A percentile compares a stretch with the other conserved stretches of the same genome.
Conservation (phyloP, 1,140 invertebrate genomes). For the Drosophila navojoa region DNA sequence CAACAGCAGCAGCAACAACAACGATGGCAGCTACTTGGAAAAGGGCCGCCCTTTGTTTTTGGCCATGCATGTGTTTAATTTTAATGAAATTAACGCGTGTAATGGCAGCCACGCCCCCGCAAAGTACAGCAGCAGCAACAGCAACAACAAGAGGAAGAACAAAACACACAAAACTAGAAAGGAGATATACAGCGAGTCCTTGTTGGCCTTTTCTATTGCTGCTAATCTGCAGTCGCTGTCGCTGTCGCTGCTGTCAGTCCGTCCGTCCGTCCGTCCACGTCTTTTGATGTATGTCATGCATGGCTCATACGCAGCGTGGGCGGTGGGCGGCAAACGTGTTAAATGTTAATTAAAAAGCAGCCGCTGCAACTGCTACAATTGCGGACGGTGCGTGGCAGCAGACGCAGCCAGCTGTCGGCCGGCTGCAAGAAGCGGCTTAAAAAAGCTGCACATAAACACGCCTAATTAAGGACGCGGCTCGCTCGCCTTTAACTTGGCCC, state of each 20-base stretch:
- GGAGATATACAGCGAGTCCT: background rate
- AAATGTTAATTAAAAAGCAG: constrained; percentile 80
- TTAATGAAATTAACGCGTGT: constrained; percentile 82
- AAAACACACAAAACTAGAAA: background rate
- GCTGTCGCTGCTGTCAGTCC: background rate
- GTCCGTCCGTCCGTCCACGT: constrained; percentile 1
- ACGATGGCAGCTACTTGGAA: constrained; percentile 41
- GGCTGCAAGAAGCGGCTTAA: constrained; percentile 38
- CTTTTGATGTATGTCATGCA: constrained; percentile 79
- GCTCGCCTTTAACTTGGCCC: constrained; percentile 34
- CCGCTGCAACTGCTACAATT: constrained; percentile 30
- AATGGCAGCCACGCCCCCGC: constrained; percentile 61
- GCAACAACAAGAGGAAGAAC: background rate
- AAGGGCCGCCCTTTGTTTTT: constrained; percentile 67
- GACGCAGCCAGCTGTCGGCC: background rate
- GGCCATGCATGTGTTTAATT: constrained; percentile 79
- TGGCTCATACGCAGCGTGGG: constrained; percentile 21
- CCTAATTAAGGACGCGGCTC: constrained; percentile 62
- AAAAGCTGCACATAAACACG: constrained; percentile 60
- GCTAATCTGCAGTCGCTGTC: constrained; percentile 33
- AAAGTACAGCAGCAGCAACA: too few species aligned
- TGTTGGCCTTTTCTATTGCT: constrained; percentile 44
- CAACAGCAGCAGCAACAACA: too few species aligned
- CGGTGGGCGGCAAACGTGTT: constrained; percentile 56
- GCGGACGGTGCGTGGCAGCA: constrained; percentile 3